A percentile compares a stretch with the other conserved stretches of the same genome.
Conservation (phyloP, 2,797 vertebrate species). For the Erethizon dorsatum region DNA sequence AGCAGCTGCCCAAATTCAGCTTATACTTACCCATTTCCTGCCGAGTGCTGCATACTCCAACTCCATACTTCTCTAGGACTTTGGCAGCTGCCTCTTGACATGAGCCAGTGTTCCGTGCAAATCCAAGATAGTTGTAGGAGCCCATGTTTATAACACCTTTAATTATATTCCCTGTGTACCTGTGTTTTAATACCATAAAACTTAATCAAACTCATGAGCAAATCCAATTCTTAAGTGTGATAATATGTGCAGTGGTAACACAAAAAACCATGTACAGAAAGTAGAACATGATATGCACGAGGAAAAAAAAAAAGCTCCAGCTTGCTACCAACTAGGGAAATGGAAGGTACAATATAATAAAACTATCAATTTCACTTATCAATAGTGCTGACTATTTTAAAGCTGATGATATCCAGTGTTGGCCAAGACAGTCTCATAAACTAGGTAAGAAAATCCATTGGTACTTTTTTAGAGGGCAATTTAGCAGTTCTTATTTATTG, state of each 20-base stretch:
- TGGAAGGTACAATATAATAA: neutral
- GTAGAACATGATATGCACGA: neutral
- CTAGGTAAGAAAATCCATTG: neutral
- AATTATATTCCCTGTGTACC: conserved; percentile 95
- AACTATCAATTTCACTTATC: conserved; percentile 5
- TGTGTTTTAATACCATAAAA: conserved; percentile 87
- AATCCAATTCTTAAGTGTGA: conserved; percentile 34
- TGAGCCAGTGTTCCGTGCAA: conserved; percentile 94
- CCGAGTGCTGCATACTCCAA: conserved; percentile 95
- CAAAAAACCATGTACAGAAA: neutral
- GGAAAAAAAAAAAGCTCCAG: conserved; percentile 12
- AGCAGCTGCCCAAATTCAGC: neutral
- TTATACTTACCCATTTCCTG: conserved; percentile 95
- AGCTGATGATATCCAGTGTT: neutral
- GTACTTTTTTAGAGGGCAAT: neutral
- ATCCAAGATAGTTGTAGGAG: conserved; percentile 99
- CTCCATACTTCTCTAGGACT: conserved; percentile 93
- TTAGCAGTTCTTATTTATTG: neutral
- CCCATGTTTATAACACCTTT: conserved; percentile 98
- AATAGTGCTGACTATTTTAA: conserved; percentile 34
- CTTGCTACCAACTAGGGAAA: conserved; percentile 1
- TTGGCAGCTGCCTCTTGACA: conserved; percentile 93
- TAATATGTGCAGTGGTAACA: neutral
- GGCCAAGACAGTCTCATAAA: neutral
- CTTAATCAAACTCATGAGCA: conserved; percentile 71